phyloP scores from a whole-genome alignment of 2,888 invertebrate species.

The Morpho helenor region DNA sequence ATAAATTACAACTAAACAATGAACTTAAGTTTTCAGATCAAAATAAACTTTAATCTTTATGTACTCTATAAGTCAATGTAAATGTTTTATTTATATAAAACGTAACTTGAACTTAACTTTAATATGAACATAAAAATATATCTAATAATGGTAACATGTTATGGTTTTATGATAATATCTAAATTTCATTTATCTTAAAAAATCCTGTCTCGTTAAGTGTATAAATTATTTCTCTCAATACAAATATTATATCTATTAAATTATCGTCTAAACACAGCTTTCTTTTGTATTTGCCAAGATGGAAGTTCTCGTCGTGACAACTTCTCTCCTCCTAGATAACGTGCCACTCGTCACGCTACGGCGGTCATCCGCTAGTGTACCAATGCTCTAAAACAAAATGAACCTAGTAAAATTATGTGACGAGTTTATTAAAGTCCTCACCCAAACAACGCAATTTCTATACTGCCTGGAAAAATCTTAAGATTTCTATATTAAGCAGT shows the following conservation, averaged over 20 bases:
- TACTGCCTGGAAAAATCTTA: too few relatives aligned
- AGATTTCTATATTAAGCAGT: too few relatives aligned
- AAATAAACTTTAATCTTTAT: too few relatives aligned
- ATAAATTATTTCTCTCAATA: conserved; percentile 13
- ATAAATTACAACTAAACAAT: too few relatives aligned
- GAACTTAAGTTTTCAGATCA: too few relatives aligned
- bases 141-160: too few relatives aligned
- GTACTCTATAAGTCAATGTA: too few relatives aligned
- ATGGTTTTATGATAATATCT: too few relatives aligned
- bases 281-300: conserved; percentile 84
- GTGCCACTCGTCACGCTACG: conserved; percentile 68
- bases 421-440: too few relatives aligned
- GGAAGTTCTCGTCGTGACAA: conserved; percentile 85
- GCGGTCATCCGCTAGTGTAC: conserved; percentile 61
- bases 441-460: too few relatives aligned
- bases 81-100: too few relatives aligned
- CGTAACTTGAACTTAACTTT: not conserved
- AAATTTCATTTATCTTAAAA: too few relatives aligned
- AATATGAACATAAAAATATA: not conserved
- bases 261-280: conserved; percentile 77
- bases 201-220: not conserved
- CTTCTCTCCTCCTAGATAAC: conserved; percentile 77
- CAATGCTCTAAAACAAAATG: conserved; percentile 52
- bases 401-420: not conserved
- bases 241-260: conserved; percentile 11